phyloP scores from a whole-genome alignment of 1,140 invertebrate genomes.

The Orius insidiosus region DNA sequence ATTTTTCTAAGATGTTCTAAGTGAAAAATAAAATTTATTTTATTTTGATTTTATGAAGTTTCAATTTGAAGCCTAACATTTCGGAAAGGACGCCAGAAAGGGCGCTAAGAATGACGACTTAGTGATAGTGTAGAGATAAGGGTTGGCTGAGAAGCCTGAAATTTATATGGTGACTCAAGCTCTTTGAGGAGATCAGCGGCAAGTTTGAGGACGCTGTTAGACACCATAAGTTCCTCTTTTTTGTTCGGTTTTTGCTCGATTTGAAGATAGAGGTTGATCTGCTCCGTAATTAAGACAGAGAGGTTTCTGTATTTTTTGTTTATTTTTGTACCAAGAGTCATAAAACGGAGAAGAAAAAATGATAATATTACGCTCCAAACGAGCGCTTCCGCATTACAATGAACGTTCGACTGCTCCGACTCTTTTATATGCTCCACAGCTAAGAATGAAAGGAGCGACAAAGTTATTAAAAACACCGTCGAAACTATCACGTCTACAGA shows the following conservation, averaged over 20 bases:
- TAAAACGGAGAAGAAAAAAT: conserved; percentile 74
- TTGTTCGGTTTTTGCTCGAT: conserved; percentile 95
- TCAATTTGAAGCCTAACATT: conserved; percentile 89
- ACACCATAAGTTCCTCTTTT: conserved; percentile 87
- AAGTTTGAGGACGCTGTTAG: conserved; percentile 88
- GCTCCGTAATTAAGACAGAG: conserved; percentile 76
- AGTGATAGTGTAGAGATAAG: conserved; percentile 86
- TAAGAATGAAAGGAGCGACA: conserved; percentile 71
- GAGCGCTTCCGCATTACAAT: conserved; percentile 71
- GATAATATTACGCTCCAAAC: conserved; percentile 76
- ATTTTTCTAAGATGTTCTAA: not conserved
- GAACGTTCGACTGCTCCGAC: conserved; percentile 56
- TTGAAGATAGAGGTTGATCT: conserved; percentile 85
- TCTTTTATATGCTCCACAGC: conserved; percentile 75
- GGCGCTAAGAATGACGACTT: conserved; percentile 85
- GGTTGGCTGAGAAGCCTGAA: conserved; percentile 85
- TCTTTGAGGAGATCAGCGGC: conserved; percentile 90
- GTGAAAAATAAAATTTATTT: conserved; percentile 35
- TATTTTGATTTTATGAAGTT: conserved; percentile 91
- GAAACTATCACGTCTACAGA: conserved; percentile 93
- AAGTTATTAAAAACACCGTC: conserved; percentile 71
- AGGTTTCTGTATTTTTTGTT: conserved; percentile 80
- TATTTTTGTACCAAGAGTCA: conserved; percentile 81
- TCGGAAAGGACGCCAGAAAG: conserved; percentile 88
- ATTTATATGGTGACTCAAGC: conserved; percentile 94